Evolutionary conservation across 2,888 invertebrate species (phyloP).

Genomic region (Drosophila prolongata): DNA sequence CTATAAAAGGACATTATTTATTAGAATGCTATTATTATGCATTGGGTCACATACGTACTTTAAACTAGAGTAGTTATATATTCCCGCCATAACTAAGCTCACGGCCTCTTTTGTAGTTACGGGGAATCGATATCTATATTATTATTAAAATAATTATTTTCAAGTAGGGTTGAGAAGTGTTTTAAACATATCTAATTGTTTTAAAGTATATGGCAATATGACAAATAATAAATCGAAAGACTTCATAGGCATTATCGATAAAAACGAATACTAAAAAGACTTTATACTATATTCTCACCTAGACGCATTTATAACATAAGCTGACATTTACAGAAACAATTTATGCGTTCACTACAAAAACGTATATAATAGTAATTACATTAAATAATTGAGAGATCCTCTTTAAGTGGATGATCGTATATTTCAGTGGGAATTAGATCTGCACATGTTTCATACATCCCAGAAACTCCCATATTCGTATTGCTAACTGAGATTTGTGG

Average conservation of each 20-base stretch:
- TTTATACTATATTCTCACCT: neutral
- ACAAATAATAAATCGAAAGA: neutral
- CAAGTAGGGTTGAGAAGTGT: slow-evolving; percentile 1
- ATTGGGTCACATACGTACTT: slow-evolving; percentile 68
- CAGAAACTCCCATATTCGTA: no score
- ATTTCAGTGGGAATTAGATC: no score
- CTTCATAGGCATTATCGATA: neutral
- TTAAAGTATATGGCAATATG: slow-evolving; percentile 5
- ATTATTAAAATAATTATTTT: slow-evolving; percentile 1
- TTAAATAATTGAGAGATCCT: no score
- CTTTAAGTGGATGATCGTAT: no score
- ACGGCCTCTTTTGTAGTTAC: slow-evolving; percentile 4
- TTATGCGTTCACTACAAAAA: no score
- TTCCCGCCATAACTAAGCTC: slow-evolving; percentile 80
- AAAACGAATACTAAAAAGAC: neutral
- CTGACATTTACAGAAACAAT: neutral
- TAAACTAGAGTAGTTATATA: slow-evolving; percentile 82
- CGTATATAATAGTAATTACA: no score
- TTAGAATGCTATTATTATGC: slow-evolving; percentile 1
- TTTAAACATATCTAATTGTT: slow-evolving; percentile 24
- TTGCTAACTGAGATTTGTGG: no score
- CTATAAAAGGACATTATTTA: slow-evolving; percentile 39
- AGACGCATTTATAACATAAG: neutral
- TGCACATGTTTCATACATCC: no score
- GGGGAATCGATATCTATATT: neutral